phyloP scores from a whole-genome alignment of 2,888 invertebrate genomes.

The Chrysotoxum bicinctum region DNA sequence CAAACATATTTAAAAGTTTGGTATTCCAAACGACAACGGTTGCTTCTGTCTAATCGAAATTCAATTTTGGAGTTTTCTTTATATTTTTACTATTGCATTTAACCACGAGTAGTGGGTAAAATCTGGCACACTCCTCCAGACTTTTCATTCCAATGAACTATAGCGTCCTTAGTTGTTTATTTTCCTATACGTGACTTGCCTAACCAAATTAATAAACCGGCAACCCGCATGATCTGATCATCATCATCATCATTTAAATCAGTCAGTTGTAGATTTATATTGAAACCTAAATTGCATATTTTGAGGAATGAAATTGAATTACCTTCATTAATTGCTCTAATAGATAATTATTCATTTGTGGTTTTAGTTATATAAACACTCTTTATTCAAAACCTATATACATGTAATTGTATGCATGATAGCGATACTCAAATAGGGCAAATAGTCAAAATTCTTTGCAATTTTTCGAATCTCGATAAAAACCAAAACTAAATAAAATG shows the following conservation, averaged over 20 bases:
- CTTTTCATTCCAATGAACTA: conserved; percentile 53
- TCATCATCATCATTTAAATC: conserved; percentile 9
- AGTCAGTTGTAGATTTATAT: neutral
- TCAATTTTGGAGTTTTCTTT: neutral
- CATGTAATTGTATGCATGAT: neutral
- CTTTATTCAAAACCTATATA: neutral
- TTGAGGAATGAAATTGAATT: conserved; percentile 3
- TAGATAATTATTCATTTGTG: neutral
- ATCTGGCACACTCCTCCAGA: conserved; percentile 53
- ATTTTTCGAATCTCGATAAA: too few species aligned
- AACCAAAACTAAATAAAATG: too few species aligned
- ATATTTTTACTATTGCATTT: neutral
- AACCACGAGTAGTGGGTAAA: neutral
- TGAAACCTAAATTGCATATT: neutral
- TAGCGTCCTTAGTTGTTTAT: conserved; percentile 49
- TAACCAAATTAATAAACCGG: conserved; percentile 14
- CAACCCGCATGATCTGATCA: conserved; percentile 2
- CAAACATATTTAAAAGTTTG: neutral
- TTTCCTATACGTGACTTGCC: conserved; percentile 54
- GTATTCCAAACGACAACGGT: neutral
- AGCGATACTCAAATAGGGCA: too few species aligned
- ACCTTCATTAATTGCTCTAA: neutral
- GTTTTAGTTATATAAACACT: neutral
- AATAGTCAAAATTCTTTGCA: too few species aligned
- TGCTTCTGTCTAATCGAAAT: neutral